Evolutionary conservation across 1,140 invertebrate genomes (phyloP).

Genomic region (Camponotus vicinus): DNA sequence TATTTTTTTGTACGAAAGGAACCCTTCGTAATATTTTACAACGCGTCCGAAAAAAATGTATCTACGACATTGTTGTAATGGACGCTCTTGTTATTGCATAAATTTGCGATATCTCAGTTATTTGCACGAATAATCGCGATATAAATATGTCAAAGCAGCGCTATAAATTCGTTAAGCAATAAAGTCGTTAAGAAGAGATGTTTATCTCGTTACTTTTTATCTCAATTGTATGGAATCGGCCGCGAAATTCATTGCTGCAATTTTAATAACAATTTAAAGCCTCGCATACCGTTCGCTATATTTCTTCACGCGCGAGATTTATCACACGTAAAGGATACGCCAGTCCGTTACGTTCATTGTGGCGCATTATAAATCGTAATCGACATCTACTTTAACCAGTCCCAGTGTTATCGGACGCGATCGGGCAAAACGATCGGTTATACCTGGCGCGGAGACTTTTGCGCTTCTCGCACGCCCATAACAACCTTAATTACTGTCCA

Average conservation of each 20-base stretch:
- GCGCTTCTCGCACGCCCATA: conserved; percentile 45
- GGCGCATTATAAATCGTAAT: conserved; percentile 43
- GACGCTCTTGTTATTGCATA: neutral
- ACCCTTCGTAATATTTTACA: neutral
- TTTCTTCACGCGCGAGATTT: conserved; percentile 40
- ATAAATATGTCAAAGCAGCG: neutral
- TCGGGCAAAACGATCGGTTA: conserved; percentile 53
- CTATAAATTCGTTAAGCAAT: conserved; percentile 14
- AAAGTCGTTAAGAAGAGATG: conserved; percentile 17
- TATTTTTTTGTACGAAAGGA: neutral
- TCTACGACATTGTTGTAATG: neutral
- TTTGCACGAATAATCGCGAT: neutral
- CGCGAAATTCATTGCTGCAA: conserved; percentile 41
- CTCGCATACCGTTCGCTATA: neutral
- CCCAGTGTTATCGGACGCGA: conserved; percentile 45
- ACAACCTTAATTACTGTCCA: conserved; percentile 63
- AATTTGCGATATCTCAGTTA: neutral
- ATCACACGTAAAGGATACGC: conserved; percentile 18
- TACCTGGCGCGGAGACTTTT: conserved; percentile 40
- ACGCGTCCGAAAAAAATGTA: neutral
- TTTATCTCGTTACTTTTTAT: neutral
- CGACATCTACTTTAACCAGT: conserved; percentile 46
- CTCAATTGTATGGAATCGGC: conserved; percentile 18
- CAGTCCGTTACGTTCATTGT: neutral
- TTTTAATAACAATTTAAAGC: conserved; percentile 55